These are phyloP conservation scores for Ianthella basta DNA, from an alignment of 37 sponge, comb jelly and placozoan genomes.

Conservation along the genomic window DNA sequence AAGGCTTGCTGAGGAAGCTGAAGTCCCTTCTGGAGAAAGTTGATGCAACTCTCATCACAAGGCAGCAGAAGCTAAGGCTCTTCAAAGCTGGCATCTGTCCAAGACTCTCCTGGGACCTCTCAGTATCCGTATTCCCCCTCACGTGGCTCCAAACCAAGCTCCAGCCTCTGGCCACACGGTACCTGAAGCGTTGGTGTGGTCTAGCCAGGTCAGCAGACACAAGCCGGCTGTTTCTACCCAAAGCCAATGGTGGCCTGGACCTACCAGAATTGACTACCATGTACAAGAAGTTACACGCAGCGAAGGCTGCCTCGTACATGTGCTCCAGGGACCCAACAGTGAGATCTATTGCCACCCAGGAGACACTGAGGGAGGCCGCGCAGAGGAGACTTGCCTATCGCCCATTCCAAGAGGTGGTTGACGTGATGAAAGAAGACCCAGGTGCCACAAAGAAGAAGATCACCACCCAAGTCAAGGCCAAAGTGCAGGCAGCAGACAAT, in stretches of 20 bases:
- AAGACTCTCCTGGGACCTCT: conserved; percentile 20
- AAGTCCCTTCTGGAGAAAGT: conserved; percentile 9
- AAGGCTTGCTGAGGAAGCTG: neutral
- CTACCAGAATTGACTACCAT: conserved; percentile 4
- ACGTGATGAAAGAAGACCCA: conserved; percentile 21
- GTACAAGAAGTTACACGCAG: conserved; percentile 14
- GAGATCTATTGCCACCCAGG: neutral
- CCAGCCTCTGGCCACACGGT: conserved; percentile 24
- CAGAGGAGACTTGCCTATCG: neutral
- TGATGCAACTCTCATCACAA: conserved; percentile 18
- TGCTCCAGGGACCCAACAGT: conserved; percentile 16
- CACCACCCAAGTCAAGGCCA: neutral
- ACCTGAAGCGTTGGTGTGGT: conserved; percentile 41
- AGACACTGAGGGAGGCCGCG: neutral
- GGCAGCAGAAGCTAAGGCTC: conserved; percentile 31
- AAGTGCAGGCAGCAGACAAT: neutral
- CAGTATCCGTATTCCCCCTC: neutral
- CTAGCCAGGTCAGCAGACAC: conserved; percentile 27
- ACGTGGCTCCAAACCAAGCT: conserved; percentile 19
- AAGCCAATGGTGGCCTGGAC: conserved; percentile 18
- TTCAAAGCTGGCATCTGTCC: conserved; percentile 35
- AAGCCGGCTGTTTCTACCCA: conserved; percentile 18
- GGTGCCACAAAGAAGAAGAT: neutral
- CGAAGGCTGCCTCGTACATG: neutral
- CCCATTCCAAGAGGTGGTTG: neutral